Evolutionary conservation across 1,140 invertebrate genomes (phyloP), one percentile per base, ranked within the genome.

Genomic region (Pentalonia nigronervosa): DNA sequence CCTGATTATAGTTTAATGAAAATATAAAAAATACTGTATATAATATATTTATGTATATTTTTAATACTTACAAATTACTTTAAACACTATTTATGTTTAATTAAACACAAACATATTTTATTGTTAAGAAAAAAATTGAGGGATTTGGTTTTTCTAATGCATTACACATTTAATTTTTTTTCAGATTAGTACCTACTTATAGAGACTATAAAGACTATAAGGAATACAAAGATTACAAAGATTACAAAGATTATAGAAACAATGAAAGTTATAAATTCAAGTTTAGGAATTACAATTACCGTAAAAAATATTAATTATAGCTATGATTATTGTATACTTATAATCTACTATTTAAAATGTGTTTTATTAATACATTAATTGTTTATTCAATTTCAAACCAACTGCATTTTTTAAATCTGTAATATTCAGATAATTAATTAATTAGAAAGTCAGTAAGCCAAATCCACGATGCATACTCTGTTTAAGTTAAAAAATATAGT

Each of bases 201-300:
- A 48, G 91, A 36, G 81, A 93, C 47, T 93, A 93, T 34, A 86
- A 93, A 56, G 81, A 93, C 7, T 93, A 93, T 8, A 86, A 83
- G 20, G 91, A 93, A 25, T 93, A 56, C 20, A 67, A 56, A 56
- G 25, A 56, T 25, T 56, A 25, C 56, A 56, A 25, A 56, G 56
- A 25, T 56, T 56, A 56, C 56, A 56, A 56, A n/a, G 14, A 86
- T 93, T 93, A 93, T 93, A 48, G 81, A 17, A 48, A 36, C 20
- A 83, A 93, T 93, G 91, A 93, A 53, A 93, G 56, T 34, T 93
- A 86, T 21, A 93, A 93, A 86, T 93, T 81, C 9, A 93, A 93
- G n/a, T 60, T 81, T 36, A 93, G 91, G 23, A 93, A 83, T 56
- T 93, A 93, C 48, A 86, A 86, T 14, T 93, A 93, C 36, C 84